Evolutionary conservation across 2,888 invertebrate genomes (phyloP), one percentile per base, ranked within the genome.

Genomic region (Aquatica leii): DNA sequence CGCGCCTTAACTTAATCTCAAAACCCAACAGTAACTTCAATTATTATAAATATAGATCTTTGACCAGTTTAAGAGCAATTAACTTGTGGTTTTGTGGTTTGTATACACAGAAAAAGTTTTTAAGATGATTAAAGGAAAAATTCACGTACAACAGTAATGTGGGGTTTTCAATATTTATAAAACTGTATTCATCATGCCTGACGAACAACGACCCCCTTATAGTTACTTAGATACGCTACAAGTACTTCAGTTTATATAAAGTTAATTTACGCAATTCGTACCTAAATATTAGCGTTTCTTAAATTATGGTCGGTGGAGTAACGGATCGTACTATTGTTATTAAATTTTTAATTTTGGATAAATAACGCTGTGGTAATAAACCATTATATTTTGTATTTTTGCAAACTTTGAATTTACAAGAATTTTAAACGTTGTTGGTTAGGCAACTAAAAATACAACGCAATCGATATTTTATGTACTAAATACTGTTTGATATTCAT

Each of bases 11-110:
- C 35, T 48, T n/a, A 15, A 55, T 24, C 12, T 46, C 12, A 17
- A 43, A 55, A 41, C 12, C 54, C 12, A 17, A 43, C 18, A 41
- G 48, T 55, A 50, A 18, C 31, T 6, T 4, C 24, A 24, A 24
- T 24, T 24, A 24, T 24, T 24, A 6, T 24, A 24, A 24, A 24
- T 24, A 4, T 24, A 24, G 24, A 24, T 24, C 24, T 24, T 24
- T 24, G 24, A 24, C 6, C 49, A 56, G 55, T 61, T 61, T 61
- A 61, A 20, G 35, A 53, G 54, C 51, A 64, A 55, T 59, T 59
- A 59, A 41, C 59, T 55, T 69, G 70, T 57, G 70, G 70, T 71
- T 71, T 70, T 49, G 70, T 57, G 70, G 69, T 71, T 58, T 37
- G 15, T 56, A 62, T 62, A 56, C 51, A 48, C 37, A 60, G 11